These are phyloP conservation scores for Shinisaurus crocodilurus DNA, from an alignment of 2,113 vertebrate species.

Conservation along the genomic window DNA sequence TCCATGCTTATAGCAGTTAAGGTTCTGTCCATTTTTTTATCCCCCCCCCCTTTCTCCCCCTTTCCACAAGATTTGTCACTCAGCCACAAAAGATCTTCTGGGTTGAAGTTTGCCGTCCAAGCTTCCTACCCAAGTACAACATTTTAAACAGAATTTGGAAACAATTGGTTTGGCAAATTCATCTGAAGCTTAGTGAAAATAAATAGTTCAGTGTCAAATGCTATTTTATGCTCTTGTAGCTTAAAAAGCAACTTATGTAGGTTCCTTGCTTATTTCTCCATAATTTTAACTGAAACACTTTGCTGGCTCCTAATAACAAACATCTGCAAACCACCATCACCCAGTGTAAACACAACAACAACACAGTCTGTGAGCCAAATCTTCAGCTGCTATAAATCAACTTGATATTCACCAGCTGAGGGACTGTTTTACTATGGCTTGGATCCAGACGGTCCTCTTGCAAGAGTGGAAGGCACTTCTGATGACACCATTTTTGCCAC, in stretches of 20 bases:
- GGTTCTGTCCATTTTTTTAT: conserved; percentile 60
- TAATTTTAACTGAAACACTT: conserved; percentile 64
- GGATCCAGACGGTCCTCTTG: conserved; percentile 17
- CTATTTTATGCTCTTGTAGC: conserved; percentile 66
- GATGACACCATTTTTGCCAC: background rate
- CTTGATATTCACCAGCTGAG: background rate
- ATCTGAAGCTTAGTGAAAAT: conserved; percentile 56
- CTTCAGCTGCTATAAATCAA: background rate
- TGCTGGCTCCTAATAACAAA: conserved; percentile 56
- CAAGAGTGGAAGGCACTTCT: background rate
- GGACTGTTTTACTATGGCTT: background rate
- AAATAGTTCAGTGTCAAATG: conserved; percentile 61
- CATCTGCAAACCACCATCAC: conserved; percentile 54
- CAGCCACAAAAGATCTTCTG: conserved; percentile 63
- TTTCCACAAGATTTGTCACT: conserved; percentile 65
- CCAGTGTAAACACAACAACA: conserved; percentile 57
- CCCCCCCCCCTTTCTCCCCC: background rate
- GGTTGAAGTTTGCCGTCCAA: conserved; percentile 64
- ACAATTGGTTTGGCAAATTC: conserved; percentile 68
- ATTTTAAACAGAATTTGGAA: conserved; percentile 73
- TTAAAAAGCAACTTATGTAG: conserved; percentile 65
- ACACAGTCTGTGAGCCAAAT: background rate
- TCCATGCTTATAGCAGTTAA: conserved; percentile 46
- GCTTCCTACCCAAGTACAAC: conserved; percentile 67
- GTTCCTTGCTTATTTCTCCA: conserved; percentile 59